phyloP scores from a whole-genome alignment of 1,140 invertebrate genomes.

The Apis florea region DNA sequence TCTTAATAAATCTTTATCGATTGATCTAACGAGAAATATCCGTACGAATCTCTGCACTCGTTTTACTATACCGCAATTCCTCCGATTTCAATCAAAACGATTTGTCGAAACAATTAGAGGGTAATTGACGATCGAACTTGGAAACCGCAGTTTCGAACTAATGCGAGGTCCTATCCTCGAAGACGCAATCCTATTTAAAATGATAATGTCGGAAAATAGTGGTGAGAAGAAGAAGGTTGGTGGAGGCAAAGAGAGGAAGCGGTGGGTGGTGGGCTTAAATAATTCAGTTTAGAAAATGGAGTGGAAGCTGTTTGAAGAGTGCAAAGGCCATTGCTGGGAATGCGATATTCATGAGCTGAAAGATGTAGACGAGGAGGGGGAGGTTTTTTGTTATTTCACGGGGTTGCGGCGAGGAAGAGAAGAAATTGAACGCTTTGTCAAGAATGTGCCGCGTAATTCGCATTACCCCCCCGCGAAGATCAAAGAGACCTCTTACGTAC shows the following conservation, averaged over 20 bases:
- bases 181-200: constrained; percentile 3
- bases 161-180: no score
- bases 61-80: no score
- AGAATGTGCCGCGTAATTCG: constrained; percentile 24
- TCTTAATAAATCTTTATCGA: no score
- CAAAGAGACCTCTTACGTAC: neutral
- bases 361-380: constrained; percentile 20
- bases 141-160: no score
- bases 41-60: no score
- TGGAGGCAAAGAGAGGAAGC: neutral
- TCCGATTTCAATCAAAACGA: no score
- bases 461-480: constrained; percentile 21
- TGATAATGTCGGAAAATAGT: constrained; percentile 19
- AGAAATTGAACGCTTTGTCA: constrained; percentile 20
- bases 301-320: constrained; percentile 55
- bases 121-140: no score
- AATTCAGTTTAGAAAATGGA: constrained; percentile 64
- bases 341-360: constrained; percentile 62
- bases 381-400: constrained; percentile 55
- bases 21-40: no score
- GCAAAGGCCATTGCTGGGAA: constrained; percentile 51
- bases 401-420: neutral
- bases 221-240: neutral
- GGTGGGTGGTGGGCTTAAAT: constrained; percentile 40
- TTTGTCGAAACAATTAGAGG: no score